Evolutionary conservation across 2,797 vertebrate species (phyloP).

Genomic region (Leontopithecus rosalia): DNA sequence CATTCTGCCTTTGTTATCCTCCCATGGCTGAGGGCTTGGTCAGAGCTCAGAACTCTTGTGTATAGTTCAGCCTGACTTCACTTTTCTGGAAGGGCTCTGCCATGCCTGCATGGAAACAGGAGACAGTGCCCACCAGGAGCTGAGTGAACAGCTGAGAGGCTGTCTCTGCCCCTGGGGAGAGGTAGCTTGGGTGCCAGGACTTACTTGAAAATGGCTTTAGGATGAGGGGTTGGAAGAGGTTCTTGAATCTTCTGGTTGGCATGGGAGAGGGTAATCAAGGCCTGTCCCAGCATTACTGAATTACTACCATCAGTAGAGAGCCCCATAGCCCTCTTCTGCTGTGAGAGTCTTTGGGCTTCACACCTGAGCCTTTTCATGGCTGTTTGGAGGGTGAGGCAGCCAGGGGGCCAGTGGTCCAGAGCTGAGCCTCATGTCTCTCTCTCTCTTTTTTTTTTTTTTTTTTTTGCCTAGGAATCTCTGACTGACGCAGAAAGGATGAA

Average conservation of each 20-base stretch:
- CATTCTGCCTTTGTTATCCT: background rate
- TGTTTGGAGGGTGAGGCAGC: background rate
- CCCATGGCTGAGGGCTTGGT: background rate
- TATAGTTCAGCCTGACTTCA: background rate
- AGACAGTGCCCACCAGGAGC: background rate
- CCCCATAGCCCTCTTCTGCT: background rate
- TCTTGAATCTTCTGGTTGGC: background rate
- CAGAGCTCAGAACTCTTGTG: background rate
- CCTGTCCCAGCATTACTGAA: background rate
- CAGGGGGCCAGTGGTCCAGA: background rate
- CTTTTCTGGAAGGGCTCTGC: background rate
- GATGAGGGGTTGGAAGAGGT: conserved; percentile 9
- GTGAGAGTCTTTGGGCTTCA: background rate
- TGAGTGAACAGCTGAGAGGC: background rate
- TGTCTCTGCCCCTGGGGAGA: background rate
- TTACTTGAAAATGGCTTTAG: background rate
- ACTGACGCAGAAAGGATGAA: conserved; percentile 94
- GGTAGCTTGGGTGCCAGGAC: background rate
- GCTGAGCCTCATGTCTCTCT: conserved; percentile 69
- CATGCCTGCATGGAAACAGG: background rate
- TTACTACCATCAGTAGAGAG: background rate
- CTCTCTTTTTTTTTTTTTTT: conserved; percentile 60
- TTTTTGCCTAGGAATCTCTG: conserved; percentile 89
- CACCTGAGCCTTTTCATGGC: background rate
- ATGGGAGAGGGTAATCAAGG: background rate